Conservation (phyloP, 2,888 invertebrate genomes). For the Ferdinandea cuprea region DNA sequence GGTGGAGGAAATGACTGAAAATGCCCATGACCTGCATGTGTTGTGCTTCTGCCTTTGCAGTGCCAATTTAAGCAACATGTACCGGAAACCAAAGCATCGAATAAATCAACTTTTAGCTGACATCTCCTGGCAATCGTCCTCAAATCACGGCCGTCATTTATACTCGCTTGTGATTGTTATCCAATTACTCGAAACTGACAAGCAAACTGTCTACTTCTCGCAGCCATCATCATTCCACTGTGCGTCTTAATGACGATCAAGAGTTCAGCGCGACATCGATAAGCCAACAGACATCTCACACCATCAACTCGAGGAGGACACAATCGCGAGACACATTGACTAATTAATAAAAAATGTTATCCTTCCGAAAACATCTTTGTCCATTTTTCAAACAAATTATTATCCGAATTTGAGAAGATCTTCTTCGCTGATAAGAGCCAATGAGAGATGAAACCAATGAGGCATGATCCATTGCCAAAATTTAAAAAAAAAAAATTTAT, state of each 20-base stretch:
- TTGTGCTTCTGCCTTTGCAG: no score
- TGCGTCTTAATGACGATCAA: conserved; percentile 57
- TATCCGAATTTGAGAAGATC: conserved; percentile 71
- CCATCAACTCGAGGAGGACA: conserved; percentile 31
- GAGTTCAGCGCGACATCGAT: conserved; percentile 57
- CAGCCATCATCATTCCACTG: conserved; percentile 42
- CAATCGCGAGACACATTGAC: conserved; percentile 56
- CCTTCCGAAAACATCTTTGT: conserved; percentile 62
- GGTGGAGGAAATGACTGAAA: no score
- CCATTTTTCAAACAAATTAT: conserved; percentile 74
- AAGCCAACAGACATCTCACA: conserved; percentile 52
- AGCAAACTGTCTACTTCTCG: conserved; percentile 45
- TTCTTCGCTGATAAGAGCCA: conserved; percentile 43
- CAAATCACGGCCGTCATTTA: no score
- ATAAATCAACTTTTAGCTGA: no score
- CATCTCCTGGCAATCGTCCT: no score
- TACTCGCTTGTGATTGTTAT: conserved; percentile 35
- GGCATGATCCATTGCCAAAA: conserved; percentile 67
- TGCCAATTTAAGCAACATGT: no score
- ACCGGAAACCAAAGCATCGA: no score
- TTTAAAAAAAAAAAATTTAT: background rate
- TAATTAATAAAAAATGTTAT: conserved; percentile 73
- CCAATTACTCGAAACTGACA: conserved; percentile 65
- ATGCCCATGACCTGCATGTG: no score
- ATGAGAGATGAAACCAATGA: conserved; percentile 50